Percentiles rank a stretch among this genome's conserved stretches.
These are phyloP conservation scores for Phaethornis superciliosus DNA, from an alignment of 2,113 vertebrate genomes.

Conservation along the genomic window DNA sequence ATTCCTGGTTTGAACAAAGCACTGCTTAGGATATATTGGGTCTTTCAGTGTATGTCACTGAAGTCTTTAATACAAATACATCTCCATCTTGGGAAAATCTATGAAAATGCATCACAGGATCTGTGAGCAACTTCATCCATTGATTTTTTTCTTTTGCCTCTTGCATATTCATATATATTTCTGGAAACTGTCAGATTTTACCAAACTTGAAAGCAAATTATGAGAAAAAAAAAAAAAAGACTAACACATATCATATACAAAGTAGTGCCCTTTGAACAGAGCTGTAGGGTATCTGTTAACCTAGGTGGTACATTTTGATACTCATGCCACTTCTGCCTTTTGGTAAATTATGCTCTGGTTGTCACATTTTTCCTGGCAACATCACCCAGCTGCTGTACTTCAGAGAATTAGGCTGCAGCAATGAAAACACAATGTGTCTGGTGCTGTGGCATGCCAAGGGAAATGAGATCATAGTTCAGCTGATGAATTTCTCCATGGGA, in stretches of 20 bases:
- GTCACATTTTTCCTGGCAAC: slow-evolving; percentile 54
- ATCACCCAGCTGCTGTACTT: slow-evolving; percentile 15
- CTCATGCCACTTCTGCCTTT: not conserved
- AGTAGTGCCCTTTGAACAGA: not conserved
- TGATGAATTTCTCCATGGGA: slow-evolving; percentile 45
- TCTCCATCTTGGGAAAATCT: not conserved
- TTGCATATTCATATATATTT: not conserved
- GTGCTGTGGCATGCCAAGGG: slow-evolving; percentile 32
- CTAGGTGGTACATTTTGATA: not conserved
- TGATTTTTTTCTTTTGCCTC: not conserved
- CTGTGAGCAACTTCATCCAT: not conserved
- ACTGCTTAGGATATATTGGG: not conserved
- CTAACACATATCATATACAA: not conserved
- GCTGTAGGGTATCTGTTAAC: not conserved
- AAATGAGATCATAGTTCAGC: slow-evolving; percentile 58
- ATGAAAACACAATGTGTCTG: slow-evolving; percentile 34
- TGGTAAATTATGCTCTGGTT: not conserved
- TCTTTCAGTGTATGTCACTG: not conserved
- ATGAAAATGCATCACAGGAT: not conserved
- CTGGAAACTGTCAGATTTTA: not conserved
- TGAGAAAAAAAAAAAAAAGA: not conserved
- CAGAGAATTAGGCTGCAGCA: slow-evolving; percentile 26
- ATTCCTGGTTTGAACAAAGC: not conserved
- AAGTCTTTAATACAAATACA: not conserved
- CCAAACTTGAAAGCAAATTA: not conserved